Base-by-base conservation (phyloP, 2,797 vertebrate species). In the Erpetoichthys calabaricus region DNA sequence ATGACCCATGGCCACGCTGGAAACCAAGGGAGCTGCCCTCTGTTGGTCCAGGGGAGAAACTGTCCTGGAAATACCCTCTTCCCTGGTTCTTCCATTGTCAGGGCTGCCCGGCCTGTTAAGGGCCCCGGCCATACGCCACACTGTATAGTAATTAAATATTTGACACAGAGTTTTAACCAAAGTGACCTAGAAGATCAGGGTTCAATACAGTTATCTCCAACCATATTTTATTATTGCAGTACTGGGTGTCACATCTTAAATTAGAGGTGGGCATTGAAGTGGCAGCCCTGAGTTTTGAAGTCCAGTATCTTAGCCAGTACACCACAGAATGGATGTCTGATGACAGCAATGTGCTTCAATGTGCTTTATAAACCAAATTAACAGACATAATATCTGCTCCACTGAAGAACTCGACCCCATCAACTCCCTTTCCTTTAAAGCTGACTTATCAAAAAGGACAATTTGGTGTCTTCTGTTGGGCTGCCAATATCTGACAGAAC, bases 401-500 rank as follows among this genome's bases (percentile, higher is more conserved):
- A 8, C 3, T 8, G 46, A 50, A 47, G 46, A 6, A 50, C 45
- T 43, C 10, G 3, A 42, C 5, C 8, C 5, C 4, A 5, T 60
- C 4, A 44, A 51, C 9, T 41, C n/a, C 45, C 51, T 45, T n/a
- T 49, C 45, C 53, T 45, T 42, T 45, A 42, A 58, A 58, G 49
- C 56, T 58, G 63, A 53, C 59, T 56, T 25, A 25, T 60, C 63
- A 64, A 64, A 55, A 53, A 45, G 42, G 10, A 6, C 3, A 41
- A 41, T 45, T 42, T 61, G 67, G 59, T 59, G 67, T 61, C 62
- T 43, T 6, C 7, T 57, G 68, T 57, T 70, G 63, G 64, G 61
- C 67, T 54, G 53, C 10, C 64, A 70, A 49, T 49, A 49, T n/a
- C 4, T 57, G 57, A 65, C 57, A 61, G 55, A 56, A 57, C 56